Evolutionary conservation across 1,140 invertebrate species (phyloP).

Genomic region (Meteorus sp.): DNA sequence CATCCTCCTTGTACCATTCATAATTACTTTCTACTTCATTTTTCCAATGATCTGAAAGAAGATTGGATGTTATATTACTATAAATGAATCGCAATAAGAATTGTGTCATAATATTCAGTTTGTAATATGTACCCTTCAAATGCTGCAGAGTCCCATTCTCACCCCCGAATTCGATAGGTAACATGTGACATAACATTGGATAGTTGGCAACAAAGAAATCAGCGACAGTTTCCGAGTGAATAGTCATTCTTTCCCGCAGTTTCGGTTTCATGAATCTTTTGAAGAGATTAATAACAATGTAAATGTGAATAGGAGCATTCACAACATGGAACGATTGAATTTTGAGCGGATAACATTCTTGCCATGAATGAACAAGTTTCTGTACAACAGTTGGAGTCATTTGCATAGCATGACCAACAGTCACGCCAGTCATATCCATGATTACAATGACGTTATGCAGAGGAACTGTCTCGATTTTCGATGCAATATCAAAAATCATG

Average conservation of each 20-base stretch:
- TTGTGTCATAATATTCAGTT: not conserved
- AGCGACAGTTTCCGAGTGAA: conserved; percentile 54
- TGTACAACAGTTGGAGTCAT: conserved; percentile 63
- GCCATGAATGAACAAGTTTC: conserved; percentile 66
- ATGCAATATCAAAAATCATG: conserved; percentile 63
- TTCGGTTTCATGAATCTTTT: conserved; percentile 74
- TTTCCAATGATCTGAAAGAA: conserved; percentile 61
- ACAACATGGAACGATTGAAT: conserved; percentile 72
- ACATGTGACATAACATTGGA: conserved; percentile 18
- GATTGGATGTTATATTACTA: conserved; percentile 14
- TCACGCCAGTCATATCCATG: conserved; percentile 64
- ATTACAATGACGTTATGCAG: conserved; percentile 64
- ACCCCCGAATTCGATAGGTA: conserved; percentile 67
- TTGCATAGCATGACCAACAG: conserved; percentile 64
- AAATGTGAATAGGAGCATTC: conserved; percentile 70
- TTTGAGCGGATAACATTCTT: conserved; percentile 70
- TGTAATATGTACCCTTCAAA: conserved; percentile 50
- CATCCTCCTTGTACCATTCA: conserved; percentile 63
- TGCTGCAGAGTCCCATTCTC: conserved; percentile 56
- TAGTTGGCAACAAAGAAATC: conserved; percentile 55
- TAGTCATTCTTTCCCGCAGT: conserved; percentile 61
- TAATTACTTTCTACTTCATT: conserved; percentile 53
- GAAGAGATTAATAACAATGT: conserved; percentile 70
- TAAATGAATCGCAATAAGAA: not conserved
- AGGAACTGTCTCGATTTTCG: conserved; percentile 57